Conservation (phyloP, 2,113 vertebrate genomes). For the Gadus macrocephalus region DNA sequence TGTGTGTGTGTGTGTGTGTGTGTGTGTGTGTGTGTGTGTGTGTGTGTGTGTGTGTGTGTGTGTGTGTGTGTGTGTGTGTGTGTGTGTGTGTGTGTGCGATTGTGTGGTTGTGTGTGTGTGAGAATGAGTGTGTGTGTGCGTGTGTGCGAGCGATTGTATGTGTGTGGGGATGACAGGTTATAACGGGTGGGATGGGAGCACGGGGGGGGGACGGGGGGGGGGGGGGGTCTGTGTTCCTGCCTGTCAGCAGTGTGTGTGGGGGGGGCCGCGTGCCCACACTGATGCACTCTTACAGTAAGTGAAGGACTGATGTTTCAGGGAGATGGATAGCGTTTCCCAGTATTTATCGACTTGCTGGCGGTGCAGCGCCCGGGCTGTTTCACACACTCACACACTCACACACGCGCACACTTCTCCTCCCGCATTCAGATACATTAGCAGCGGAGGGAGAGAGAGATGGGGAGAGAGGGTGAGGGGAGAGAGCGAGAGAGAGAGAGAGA, state of each 20-base stretch:
- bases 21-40: too few species aligned
- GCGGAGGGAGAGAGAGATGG: slow-evolving; percentile 37
- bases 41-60: too few species aligned
- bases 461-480: slow-evolving; percentile 23
- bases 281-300: slow-evolving; percentile 74
- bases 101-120: too few species aligned
- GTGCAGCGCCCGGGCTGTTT: slow-evolving; percentile 41
- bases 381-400: slow-evolving; percentile 27
- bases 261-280: slow-evolving; percentile 47
- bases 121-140: too few species aligned
- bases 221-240: slow-evolving; percentile 52
- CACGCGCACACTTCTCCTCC: too few species aligned
- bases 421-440: slow-evolving; percentile 72
- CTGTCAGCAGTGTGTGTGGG: slow-evolving; percentile 49
- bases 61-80: too few species aligned
- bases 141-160: too few species aligned
- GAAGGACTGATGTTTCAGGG: slow-evolving; percentile 75
- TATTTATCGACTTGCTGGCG: slow-evolving; percentile 66
- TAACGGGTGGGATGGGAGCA: background rate
- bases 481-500: slow-evolving; percentile 18
- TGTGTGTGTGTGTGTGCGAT: too few species aligned
- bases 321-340: slow-evolving; percentile 73
- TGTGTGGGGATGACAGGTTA: too few species aligned
- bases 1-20: too few species aligned
- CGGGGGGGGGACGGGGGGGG: background rate